These are phyloP conservation scores for Ceratitis capitata DNA, from an alignment of 1,140 invertebrate genomes.

Conservation along the genomic window DNA sequence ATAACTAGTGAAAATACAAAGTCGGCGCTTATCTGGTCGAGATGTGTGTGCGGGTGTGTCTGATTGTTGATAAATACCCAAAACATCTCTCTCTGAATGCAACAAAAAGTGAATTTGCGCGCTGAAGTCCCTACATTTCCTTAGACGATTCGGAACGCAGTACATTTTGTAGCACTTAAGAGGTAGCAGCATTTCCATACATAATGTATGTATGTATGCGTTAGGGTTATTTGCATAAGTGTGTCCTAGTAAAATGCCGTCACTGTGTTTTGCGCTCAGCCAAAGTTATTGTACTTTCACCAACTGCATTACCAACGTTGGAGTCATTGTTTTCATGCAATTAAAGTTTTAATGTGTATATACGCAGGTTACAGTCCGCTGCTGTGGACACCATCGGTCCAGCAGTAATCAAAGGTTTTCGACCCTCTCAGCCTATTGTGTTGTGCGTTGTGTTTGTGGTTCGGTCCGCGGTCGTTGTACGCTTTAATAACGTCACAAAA, in stretches of 20 bases:
- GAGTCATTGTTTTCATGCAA: neutral
- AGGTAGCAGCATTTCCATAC: neutral
- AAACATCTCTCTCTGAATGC: neutral
- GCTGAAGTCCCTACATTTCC: neutral
- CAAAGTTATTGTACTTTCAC: neutral
- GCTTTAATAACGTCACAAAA: neutral
- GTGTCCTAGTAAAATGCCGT: neutral
- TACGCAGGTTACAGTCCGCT: too few species aligned
- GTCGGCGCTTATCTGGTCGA: neutral
- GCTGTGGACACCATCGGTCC: neutral
- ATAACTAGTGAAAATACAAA: neutral
- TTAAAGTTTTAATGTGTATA: too few species aligned
- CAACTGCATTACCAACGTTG: neutral
- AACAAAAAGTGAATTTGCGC: neutral
- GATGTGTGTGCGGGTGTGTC: neutral
- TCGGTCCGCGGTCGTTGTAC: neutral
- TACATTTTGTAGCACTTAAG: neutral
- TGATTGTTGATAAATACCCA: neutral
- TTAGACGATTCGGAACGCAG: neutral
- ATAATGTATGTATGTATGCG: neutral
- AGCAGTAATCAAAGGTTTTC: slow-evolving; percentile 17
- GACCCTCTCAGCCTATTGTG: neutral
- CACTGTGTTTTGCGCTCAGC: neutral
- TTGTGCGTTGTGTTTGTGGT: neutral
- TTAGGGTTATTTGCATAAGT: neutral